Evolutionary conservation across 2,888 invertebrate genomes (phyloP).

Genomic region (Micoletzkya japonica): DNA sequence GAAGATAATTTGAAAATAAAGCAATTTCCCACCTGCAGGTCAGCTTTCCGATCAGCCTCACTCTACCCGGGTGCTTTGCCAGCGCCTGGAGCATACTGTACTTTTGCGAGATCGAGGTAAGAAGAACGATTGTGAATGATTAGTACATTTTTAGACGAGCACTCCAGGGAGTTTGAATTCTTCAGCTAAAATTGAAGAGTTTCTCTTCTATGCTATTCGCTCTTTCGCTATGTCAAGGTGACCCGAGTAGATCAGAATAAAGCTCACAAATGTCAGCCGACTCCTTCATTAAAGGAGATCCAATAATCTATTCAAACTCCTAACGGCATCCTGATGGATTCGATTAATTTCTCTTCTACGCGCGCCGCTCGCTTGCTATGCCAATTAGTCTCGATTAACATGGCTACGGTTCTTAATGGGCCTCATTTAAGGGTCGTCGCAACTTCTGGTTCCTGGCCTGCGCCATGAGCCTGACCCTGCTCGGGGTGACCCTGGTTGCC

Average conservation of each 20-base stretch:
- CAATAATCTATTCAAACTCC: no score
- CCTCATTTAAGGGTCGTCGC: constrained; percentile 45
- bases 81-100: constrained; percentile 67
- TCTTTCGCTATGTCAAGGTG: not conserved
- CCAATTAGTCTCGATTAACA: not conserved
- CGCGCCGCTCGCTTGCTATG: not conserved
- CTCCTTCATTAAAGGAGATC: no score
- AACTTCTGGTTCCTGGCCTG: constrained; percentile 49
- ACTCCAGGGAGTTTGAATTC: no score
- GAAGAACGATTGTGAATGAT: not conserved
- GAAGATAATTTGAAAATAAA: constrained; percentile 23
- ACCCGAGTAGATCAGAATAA: no score
- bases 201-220: no score
- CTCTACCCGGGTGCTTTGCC: constrained; percentile 66
- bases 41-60: constrained; percentile 68
- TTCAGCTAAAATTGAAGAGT: no score
- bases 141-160: no score
- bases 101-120: constrained; percentile 67
- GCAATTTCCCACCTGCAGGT: constrained; percentile 14
- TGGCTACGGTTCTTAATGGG: no score
- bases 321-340: no score
- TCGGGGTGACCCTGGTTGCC: constrained; percentile 56
- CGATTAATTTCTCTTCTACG: no score
- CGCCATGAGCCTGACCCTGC: constrained; percentile 54
- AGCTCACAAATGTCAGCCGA: no score